Percentiles rank a stretch among this genome's conserved stretches.
Conservation (phyloP, 2,888 invertebrate species). For the Gymnocheta viridis region DNA sequence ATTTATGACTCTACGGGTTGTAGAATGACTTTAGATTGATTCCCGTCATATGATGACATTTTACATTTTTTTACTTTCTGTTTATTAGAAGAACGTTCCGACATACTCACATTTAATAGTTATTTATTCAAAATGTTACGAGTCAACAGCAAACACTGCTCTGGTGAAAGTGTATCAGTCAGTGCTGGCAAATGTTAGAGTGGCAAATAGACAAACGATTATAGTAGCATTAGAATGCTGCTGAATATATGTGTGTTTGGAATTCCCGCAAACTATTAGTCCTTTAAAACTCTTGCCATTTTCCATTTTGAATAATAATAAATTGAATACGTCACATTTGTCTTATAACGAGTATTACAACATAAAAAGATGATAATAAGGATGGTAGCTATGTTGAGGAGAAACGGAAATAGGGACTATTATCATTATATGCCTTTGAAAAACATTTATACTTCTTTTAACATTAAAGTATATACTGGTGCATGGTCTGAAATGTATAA, state of each 20-base stretch:
- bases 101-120: slow-evolving; percentile 16
- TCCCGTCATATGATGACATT: slow-evolving; percentile 80
- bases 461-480: not conserved
- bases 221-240: slow-evolving; percentile 36
- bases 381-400: not conserved
- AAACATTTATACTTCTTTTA: not conserved
- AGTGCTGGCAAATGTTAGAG: not conserved
- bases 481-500: slow-evolving; percentile 21
- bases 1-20: slow-evolving; percentile 81
- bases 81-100: not conserved
- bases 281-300: slow-evolving; percentile 48
- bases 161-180: not conserved
- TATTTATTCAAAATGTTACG: slow-evolving; percentile 56
- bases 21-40: slow-evolving; percentile 81
- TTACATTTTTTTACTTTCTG: slow-evolving; percentile 66
- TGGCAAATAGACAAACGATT: slow-evolving; percentile 49
- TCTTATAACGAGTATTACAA: slow-evolving; percentile 56
- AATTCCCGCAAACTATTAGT: slow-evolving; percentile 36
- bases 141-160: slow-evolving; percentile 20
- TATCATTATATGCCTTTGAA: slow-evolving; percentile 16
- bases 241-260: not conserved
- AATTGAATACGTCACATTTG: slow-evolving; percentile 67
- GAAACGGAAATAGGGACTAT: slow-evolving; percentile 6
- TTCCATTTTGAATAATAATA: slow-evolving; percentile 62
- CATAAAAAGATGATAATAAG: slow-evolving; percentile 17